Base-by-base conservation (phyloP, 1,140 invertebrate genomes). In the Lepidurus couesii region DNA sequence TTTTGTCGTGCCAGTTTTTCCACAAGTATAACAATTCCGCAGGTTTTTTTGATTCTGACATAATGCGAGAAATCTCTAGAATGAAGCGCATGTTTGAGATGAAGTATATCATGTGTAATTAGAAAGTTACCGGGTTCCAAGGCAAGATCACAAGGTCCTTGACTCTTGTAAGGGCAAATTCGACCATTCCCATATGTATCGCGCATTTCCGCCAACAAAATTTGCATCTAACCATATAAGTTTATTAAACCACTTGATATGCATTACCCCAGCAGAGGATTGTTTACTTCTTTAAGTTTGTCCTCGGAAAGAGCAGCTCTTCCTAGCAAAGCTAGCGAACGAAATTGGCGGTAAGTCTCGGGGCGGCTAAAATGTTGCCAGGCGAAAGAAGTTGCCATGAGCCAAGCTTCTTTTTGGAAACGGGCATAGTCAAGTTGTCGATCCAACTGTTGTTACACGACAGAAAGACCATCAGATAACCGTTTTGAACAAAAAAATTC, bases 251-350 rank as follows among this genome's bases (percentile, higher is more conserved):
- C 1, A 75, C 34, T 42, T 75, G 16, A 0, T 7, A 13, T 21
- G 26, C n/a, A 42, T 42, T 16, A 21, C 3, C 53, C 16, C 13
- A 42, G 21, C 13, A 42, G n/a, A 21, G 13, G 8, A 44, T 53
- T 24, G 26, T 24, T 89, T 86, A 96, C 94, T 83, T 93, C 89
- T 81, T 94, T 92, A 1, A 95, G 86, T 81, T 94, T 92, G 83
- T 95, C 92, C 9, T 92, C 90, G 1, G 92, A 90, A 75, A 97
- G 84, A 0, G 94, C 95, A 45, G 94, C 90, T 9, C 92, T 91
- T 42, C 95, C 96, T 44, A 95, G 91, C 73, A 91, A 90, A 10
- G 92, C 92, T 42, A 96, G 88, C 78, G 92, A 88, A 82, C 90
- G 89, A 10, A 97, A 86, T 83, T 95, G 91, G 79, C 95, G 86